Evolutionary conservation across 2,113 vertebrate genomes (phyloP).

Genomic region (Ageneiosus marmoratus): DNA sequence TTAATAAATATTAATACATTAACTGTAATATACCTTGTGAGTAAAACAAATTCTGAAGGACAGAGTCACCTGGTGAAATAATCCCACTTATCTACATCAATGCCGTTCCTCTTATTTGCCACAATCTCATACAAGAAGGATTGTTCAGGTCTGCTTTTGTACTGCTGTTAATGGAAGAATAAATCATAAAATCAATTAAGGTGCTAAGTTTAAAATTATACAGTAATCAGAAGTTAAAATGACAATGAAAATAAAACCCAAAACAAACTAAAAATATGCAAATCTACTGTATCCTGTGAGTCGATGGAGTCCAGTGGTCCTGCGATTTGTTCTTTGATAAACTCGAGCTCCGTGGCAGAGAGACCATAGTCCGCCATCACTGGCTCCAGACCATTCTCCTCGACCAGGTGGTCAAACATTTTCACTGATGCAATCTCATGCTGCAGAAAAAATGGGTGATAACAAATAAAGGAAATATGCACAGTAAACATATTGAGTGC

Average conservation of each 20-base stretch:
- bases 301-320: constrained; percentile 70
- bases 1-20: background rate
- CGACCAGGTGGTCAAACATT: constrained; percentile 91
- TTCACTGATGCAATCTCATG: constrained; percentile 84
- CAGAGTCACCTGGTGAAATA: constrained; percentile 89
- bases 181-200: background rate
- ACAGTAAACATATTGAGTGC: background rate
- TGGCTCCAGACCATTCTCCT: constrained; percentile 72
- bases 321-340: constrained; percentile 90
- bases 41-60: background rate
- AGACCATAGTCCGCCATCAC: constrained; percentile 80
- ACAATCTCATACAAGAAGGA: constrained; percentile 95
- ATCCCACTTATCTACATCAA: constrained; percentile 98
- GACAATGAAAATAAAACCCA: no score
- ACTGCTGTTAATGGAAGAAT: constrained; percentile 75
- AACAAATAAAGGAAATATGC: no score
- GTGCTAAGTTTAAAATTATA: background rate
- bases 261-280: background rate
- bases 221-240: background rate
- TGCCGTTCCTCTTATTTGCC: constrained; percentile 90
- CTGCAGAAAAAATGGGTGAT: constrained; percentile 59
- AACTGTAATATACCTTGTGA: background rate
- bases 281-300: background rate
- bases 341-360: constrained; percentile 79
- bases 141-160: constrained; percentile 77